phyloP scores from a whole-genome alignment of 2,113 vertebrate species.

The Oceanodroma tethys region DNA sequence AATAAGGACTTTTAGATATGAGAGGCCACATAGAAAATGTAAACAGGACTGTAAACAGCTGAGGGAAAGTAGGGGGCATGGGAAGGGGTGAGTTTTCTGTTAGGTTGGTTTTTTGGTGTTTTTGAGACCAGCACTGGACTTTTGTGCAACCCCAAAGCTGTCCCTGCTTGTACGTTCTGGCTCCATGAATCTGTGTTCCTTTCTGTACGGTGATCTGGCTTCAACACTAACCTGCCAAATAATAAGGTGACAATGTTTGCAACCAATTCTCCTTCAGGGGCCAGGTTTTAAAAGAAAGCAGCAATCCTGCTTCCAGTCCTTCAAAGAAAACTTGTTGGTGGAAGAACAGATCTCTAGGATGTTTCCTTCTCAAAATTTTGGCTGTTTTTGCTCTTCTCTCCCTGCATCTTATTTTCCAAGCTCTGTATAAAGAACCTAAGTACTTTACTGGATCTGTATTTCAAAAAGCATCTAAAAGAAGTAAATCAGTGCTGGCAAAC shows the following conservation, averaged over 20 bases:
- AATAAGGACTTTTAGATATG: neutral
- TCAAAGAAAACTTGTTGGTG: neutral
- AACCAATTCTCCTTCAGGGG: neutral
- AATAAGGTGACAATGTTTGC: neutral
- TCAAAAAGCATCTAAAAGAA: neutral
- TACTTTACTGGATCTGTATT: neutral
- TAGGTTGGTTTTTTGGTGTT: fast-evolving
- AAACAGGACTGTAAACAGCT: neutral
- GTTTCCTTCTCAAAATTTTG: neutral
- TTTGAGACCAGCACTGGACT: neutral
- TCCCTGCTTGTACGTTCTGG: neutral
- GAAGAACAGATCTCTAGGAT: neutral
- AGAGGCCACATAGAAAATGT: neutral
- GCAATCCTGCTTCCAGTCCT: neutral
- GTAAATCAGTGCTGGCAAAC: neutral
- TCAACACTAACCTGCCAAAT: neutral
- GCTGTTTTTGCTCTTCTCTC: neutral
- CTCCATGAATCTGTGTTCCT: neutral
- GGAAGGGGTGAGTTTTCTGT: neutral
- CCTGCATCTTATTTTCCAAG: neutral
- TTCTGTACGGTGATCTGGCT: neutral
- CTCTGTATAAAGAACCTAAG: neutral
- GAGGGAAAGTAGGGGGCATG: neutral
- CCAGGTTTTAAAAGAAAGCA: neutral
- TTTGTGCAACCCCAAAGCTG: neutral